A percentile compares a stretch with the other conserved stretches of the same genome.
These are phyloP conservation scores for Macrotis lagotis DNA, from an alignment of 2,113 vertebrate species.

Conservation along the genomic window DNA sequence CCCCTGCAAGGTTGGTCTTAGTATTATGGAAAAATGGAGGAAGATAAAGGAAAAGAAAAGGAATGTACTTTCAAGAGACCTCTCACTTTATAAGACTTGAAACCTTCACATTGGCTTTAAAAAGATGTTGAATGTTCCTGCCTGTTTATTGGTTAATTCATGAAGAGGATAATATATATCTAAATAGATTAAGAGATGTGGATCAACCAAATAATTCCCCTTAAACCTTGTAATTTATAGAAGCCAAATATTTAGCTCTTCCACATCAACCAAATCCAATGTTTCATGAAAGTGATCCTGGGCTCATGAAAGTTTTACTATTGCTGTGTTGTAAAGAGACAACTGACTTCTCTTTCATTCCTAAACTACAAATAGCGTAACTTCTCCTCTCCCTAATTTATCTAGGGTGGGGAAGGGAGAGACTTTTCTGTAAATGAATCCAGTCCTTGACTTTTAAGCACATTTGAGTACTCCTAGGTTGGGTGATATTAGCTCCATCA, in stretches of 20 bases:
- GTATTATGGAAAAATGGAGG: background rate
- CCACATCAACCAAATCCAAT: background rate
- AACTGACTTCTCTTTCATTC: background rate
- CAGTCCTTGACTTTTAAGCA: background rate
- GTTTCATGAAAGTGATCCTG: background rate
- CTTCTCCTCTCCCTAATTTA: background rate
- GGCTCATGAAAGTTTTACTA: background rate
- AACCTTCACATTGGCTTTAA: background rate
- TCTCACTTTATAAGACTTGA: background rate
- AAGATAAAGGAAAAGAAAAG: background rate
- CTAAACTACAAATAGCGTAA: background rate
- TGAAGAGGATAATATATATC: constrained; percentile 43
- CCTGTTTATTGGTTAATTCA: constrained; percentile 4
- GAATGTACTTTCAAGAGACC: background rate
- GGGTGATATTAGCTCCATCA: background rate
- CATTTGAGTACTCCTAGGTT: background rate
- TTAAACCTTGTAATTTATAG: background rate
- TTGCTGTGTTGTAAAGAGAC: background rate
- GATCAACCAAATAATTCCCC: background rate
- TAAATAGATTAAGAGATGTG: constrained; percentile 9
- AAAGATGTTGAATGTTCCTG: constrained; percentile 20
- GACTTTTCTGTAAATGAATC: background rate
- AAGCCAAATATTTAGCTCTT: background rate
- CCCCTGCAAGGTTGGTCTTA: background rate
- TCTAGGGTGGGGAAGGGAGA: background rate